phyloP scores from a whole-genome alignment of 2,113 vertebrate species.

The Tor tambroides region DNA sequence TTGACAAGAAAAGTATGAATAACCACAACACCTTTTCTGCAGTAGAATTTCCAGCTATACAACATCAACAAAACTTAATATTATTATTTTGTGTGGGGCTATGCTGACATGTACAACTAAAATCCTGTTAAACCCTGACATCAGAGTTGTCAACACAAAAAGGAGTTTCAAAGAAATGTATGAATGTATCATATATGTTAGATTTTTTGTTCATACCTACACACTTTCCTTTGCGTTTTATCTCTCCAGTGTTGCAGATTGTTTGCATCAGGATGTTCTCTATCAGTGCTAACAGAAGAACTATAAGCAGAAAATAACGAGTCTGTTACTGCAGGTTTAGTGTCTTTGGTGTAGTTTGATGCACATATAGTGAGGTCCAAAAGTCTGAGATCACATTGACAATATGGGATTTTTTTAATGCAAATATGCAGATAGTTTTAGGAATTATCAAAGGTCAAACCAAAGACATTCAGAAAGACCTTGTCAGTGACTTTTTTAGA shows the following conservation, averaged over 20 bases:
- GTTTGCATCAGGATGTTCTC: background rate
- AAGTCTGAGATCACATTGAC: background rate
- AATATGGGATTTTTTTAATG: background rate
- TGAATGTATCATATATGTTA: background rate
- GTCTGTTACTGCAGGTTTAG: background rate
- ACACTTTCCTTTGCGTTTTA: rapidly evolving
- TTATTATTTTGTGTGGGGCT: no score
- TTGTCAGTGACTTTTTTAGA: background rate
- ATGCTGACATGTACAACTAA: no score
- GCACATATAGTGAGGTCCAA: no score
- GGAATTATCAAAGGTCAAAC: no score
- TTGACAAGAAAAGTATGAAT: background rate
- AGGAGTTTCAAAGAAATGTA: no score
- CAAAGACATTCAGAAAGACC: background rate
- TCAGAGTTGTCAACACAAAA: no score
- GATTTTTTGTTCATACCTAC: background rate
- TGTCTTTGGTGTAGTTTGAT: background rate
- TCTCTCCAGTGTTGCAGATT: rapidly evolving
- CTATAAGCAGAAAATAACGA: background rate
- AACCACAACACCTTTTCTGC: background rate
- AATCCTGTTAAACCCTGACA: no score
- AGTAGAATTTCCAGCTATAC: no score
- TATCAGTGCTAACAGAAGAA: background rate
- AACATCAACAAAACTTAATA: background rate
- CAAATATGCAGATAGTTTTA: background rate